Conservation (phyloP, 2,888 invertebrate genomes). For the Drosophila monieri region DNA sequence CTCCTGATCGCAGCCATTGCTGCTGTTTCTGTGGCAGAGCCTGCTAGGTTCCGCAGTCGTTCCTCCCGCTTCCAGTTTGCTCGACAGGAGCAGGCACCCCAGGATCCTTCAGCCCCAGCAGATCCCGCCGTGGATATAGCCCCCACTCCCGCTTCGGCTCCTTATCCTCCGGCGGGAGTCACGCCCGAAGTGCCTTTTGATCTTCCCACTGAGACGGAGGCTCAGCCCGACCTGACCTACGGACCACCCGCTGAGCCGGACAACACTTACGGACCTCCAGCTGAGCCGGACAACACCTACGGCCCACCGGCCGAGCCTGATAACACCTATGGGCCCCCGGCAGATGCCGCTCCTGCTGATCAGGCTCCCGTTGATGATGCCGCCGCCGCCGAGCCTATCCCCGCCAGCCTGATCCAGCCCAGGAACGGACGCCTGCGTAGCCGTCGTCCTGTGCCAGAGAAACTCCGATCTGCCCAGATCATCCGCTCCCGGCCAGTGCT, state of each 20-base stretch:
- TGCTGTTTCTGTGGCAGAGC: constrained; percentile 59
- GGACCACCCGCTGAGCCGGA: constrained; percentile 63
- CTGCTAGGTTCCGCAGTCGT: constrained; percentile 58
- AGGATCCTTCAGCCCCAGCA: constrained; percentile 46
- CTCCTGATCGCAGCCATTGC: constrained; percentile 61
- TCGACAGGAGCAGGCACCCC: constrained; percentile 69
- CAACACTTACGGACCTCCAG: constrained; percentile 63
- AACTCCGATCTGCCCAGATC: constrained; percentile 64
- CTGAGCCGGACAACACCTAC: constrained; percentile 67
- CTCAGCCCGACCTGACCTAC: constrained; percentile 73
- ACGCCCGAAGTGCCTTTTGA: constrained; percentile 77
- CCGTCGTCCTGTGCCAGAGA: constrained; percentile 58
- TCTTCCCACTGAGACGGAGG: constrained; percentile 75
- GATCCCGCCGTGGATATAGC: constrained; percentile 49
- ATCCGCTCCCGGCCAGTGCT: constrained; percentile 71
- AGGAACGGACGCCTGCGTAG: constrained; percentile 59
- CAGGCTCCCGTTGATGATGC: constrained; percentile 36
- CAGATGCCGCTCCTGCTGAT: constrained; percentile 39
- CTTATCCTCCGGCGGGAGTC: constrained; percentile 77
- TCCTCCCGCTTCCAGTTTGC: constrained; percentile 64
- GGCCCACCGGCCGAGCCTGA: constrained; percentile 60
- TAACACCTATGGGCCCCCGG: constrained; percentile 42
- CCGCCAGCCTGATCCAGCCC: constrained; percentile 67
- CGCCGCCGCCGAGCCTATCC: constrained; percentile 43
- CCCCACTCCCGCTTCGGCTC: constrained; percentile 58